Base-by-base conservation (phyloP, 2,797 vertebrate genomes). In the Nyctalus aviator region DNA sequence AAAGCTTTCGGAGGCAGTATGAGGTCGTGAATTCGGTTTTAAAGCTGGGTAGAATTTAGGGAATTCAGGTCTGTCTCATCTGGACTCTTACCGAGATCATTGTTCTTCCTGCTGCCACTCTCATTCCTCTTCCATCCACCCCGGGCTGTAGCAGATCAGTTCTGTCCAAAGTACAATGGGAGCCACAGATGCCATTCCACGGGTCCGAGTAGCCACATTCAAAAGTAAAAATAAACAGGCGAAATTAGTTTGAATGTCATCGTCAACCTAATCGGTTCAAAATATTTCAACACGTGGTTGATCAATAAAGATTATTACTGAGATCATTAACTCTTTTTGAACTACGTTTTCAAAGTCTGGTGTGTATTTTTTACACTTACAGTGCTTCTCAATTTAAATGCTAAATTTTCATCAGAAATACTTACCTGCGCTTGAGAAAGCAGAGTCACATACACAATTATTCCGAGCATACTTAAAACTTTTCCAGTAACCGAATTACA, bases 361-460 rank as follows among this genome's bases (percentile, higher is more conserved):
- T 66, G 8, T 25, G 4, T 85, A 68, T 93, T 96, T 93, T 96
- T 93, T 94, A 82, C 1, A 68, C 8, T 62, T 79, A 64, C 0
- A 62, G 79, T 55, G 62, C 35, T 84, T 94, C 88, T 95, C 9
- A 86, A 12, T 92, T 94, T 96, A 69, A 35, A 84, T 37, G 35
- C 75, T 91, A 90, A 78, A 78, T 89, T 93, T 91, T 93, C 71
- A 75, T 84, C 37, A 84, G 84, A 91, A 83, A 93, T 79, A 75
- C 50, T 89, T 86, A 55, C 71, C 18, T 86, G 15, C 88, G 20
- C 81, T 87, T 90, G 69, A 88, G 91, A 88, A 79, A 41, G 50
- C 78, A 46, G 84, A 89, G 84, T 93, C 12, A 78, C 35, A 72
- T 94, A 64, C 13, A 18, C 37, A 87, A 53, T 82, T 64, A 27